These are phyloP conservation scores for Calycopis cecrops DNA, from an alignment of 1,140 invertebrate genomes.

Conservation along the genomic window DNA sequence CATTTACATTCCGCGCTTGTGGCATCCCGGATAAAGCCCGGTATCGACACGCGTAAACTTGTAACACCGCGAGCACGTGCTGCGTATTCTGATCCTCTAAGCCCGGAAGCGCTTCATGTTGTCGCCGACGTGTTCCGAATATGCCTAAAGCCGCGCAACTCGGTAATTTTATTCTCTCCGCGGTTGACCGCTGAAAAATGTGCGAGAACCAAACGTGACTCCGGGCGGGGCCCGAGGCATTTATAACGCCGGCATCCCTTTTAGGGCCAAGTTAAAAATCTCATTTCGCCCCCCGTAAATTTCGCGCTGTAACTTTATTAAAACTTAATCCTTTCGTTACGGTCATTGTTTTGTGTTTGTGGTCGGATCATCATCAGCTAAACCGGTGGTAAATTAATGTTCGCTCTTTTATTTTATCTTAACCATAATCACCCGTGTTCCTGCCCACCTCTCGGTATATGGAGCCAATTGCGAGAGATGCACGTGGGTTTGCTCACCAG, in stretches of 20 bases:
- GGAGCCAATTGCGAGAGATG: too few species aligned
- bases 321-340: conserved; percentile 6
- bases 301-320: conserved; percentile 7
- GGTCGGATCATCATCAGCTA: too few species aligned
- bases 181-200: conserved; percentile 9
- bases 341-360: not conserved
- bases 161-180: conserved; percentile 4
- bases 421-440: too few species aligned
- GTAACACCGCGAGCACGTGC: conserved; percentile 7
- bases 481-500: too few species aligned
- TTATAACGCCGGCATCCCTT: conserved; percentile 1
- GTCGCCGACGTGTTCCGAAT: not conserved
- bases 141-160: not conserved
- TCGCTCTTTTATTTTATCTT: too few species aligned
- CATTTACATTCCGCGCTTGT: too few species aligned
- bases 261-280: conserved; percentile 8
- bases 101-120: not conserved
- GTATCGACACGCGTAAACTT: too few species aligned
- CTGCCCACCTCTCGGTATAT: too few species aligned
- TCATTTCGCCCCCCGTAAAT: not conserved
- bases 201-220: conserved; percentile 2
- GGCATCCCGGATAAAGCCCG: too few species aligned
- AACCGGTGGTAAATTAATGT: too few species aligned
- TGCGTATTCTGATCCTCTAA: conserved; percentile 3
- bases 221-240: not conserved